Conservation (phyloP, 53 echinoderm and acorn worm species). For the Henricia sp. region DNA sequence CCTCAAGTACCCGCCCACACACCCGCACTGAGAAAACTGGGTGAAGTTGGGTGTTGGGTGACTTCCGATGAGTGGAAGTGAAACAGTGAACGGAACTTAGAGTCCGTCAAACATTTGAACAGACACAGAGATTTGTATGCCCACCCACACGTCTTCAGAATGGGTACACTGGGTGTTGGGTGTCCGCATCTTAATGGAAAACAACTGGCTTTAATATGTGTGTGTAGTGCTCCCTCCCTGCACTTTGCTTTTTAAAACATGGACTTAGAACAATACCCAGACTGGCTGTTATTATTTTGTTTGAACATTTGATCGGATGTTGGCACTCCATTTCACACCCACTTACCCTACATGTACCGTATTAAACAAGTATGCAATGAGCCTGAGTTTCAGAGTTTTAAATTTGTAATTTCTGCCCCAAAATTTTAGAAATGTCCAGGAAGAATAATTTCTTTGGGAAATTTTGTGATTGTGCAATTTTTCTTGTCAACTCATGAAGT, state of each 20-base stretch:
- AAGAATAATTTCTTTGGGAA: too few species aligned
- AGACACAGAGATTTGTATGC: constrained; percentile 36
- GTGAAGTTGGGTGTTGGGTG: constrained; percentile 55
- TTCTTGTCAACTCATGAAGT: too few species aligned
- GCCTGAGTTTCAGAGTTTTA: too few species aligned
- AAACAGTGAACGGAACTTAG: constrained; percentile 19
- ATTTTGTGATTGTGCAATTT: too few species aligned
- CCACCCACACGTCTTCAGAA: constrained; percentile 54
- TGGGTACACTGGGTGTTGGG: constrained; percentile 58
- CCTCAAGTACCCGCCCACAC: constrained; percentile 52
- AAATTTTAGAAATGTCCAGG: too few species aligned
- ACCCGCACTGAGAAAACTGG: constrained; percentile 37
- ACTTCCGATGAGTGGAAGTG: constrained; percentile 46
- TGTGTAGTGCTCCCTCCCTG: background rate
- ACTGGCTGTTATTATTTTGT: constrained; percentile 21
- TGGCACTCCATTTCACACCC: background rate
- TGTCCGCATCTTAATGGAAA: constrained; percentile 45
- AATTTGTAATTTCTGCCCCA: too few species aligned
- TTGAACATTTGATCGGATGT: constrained; percentile 42
- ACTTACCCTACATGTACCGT: background rate
- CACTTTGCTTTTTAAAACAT: constrained; percentile 23
- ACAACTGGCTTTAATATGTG: constrained; percentile 28
- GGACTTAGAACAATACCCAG: constrained; percentile 42
- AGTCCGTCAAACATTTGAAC: constrained; percentile 43
- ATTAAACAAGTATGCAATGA: too few species aligned